Percentiles rank a stretch among this genome's conserved stretches.
Evolutionary conservation across 1,140 invertebrate genomes (phyloP).

Genomic region (Papilio dardanus): DNA sequence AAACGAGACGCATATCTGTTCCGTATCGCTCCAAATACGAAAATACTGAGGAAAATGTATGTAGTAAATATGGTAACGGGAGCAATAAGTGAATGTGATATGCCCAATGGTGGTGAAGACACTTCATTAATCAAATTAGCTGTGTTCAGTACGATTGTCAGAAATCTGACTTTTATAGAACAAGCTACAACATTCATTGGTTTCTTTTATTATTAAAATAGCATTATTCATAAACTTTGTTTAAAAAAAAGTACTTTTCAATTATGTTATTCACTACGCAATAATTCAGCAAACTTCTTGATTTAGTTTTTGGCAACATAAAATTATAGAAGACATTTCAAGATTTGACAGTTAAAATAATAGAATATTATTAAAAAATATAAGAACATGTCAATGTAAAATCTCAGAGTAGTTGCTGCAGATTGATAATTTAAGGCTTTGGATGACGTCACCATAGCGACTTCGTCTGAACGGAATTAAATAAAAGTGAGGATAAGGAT

Average conservation of each 20-base stretch:
- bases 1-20: slow-evolving; percentile 52
- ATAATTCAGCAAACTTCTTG: slow-evolving; percentile 20
- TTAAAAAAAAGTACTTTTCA: background rate
- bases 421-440: background rate
- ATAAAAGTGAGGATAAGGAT: no score
- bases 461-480: no score
- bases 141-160: slow-evolving; percentile 63
- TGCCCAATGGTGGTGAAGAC: slow-evolving; percentile 51
- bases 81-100: slow-evolving; percentile 56
- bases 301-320: background rate
- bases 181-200: slow-evolving; percentile 59
- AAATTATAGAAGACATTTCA: slow-evolving; percentile 1
- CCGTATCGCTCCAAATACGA: slow-evolving; percentile 48
- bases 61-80: slow-evolving; percentile 61
- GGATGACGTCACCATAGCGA: no score
- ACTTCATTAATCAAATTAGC: slow-evolving; percentile 64
- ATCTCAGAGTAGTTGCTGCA: background rate
- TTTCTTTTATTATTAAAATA: slow-evolving; percentile 36
- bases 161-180: slow-evolving; percentile 56
- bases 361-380: slow-evolving; percentile 28
- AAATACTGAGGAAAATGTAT: slow-evolving; percentile 56
- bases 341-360: slow-evolving; percentile 26
- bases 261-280: background rate
- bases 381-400: slow-evolving; percentile 16
- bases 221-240: slow-evolving; percentile 46